Percentiles rank a stretch among this genome's conserved stretches.
Conservation (phyloP, 2,113 vertebrate species). For the Notarius quadriscutis region DNA sequence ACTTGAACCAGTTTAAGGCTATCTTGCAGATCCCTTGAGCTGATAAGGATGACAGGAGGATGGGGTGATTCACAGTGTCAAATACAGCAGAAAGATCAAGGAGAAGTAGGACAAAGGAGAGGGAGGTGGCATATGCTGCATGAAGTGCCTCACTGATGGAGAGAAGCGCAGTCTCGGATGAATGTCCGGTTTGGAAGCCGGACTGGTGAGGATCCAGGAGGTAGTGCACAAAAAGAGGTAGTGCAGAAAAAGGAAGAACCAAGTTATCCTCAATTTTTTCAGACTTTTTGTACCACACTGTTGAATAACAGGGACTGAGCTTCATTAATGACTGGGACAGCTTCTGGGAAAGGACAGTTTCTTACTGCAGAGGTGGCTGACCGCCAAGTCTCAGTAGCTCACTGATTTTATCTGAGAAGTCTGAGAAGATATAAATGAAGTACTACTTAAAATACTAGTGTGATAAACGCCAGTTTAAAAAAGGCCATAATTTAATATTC, state of each 20-base stretch:
- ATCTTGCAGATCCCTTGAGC: too few species aligned
- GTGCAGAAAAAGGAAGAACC: background rate
- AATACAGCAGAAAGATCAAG: too few species aligned
- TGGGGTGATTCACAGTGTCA: too few species aligned
- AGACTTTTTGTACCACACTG: background rate
- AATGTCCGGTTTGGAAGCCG: too few species aligned
- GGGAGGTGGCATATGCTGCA: too few species aligned
- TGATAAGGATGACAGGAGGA: too few species aligned
- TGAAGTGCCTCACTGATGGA: too few species aligned
- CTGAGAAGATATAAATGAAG: background rate
- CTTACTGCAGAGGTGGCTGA: conserved; percentile 13
- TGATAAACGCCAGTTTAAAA: background rate
- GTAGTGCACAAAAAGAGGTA: too few species aligned
- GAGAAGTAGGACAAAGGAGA: too few species aligned
- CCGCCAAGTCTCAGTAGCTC: background rate
- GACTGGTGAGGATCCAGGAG: too few species aligned
- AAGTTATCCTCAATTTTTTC: background rate
- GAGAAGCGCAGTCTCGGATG: too few species aligned
- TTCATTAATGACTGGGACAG: conserved; percentile 19
- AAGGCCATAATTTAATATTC: background rate
- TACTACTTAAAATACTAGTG: background rate
- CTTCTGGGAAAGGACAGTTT: conserved; percentile 10
- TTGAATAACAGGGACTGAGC: background rate
- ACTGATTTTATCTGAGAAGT: background rate
- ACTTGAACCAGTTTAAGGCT: too few species aligned